Evolutionary conservation across 2,797 vertebrate species (phyloP).

Genomic region (Poecile montanus): DNA sequence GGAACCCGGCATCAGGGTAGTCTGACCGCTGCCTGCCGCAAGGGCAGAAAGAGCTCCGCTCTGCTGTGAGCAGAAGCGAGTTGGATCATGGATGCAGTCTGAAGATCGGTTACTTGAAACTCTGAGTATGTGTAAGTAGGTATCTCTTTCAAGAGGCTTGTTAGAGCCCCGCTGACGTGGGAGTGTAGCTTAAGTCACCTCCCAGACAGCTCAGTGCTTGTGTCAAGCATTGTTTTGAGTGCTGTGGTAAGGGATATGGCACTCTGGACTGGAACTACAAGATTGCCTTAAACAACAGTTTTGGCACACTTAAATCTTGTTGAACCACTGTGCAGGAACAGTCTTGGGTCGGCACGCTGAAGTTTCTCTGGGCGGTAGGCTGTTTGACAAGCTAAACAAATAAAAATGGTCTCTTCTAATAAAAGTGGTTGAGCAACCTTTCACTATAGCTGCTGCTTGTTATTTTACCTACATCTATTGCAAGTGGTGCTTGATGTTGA

Average conservation of each 20-base stretch:
- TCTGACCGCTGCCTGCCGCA: accelerated
- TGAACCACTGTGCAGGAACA: not conserved
- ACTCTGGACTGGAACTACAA: not conserved
- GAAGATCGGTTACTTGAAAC: accelerated
- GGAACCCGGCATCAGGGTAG: accelerated
- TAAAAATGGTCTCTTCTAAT: not conserved
- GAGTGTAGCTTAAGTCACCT: not conserved
- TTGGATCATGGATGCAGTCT: accelerated
- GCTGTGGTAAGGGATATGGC: not conserved
- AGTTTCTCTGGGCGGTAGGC: not conserved
- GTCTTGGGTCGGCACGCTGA: not conserved
- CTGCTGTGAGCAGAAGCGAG: accelerated
- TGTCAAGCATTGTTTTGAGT: not conserved
- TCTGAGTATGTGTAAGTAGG: too few species aligned
- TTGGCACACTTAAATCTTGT: not conserved
- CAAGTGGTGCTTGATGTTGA: constrained; percentile 6
- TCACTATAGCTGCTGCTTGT: not conserved
- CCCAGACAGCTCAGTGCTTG: accelerated
- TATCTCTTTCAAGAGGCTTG: not conserved
- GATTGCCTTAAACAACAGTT: accelerated
- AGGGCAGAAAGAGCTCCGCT: not conserved
- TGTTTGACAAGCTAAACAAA: not conserved
- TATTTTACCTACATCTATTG: not conserved
- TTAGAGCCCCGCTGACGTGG: accelerated
- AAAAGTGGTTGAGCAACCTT: not conserved